Evolutionary conservation across 2,888 invertebrate genomes (phyloP).

Genomic region (Dione juno): DNA sequence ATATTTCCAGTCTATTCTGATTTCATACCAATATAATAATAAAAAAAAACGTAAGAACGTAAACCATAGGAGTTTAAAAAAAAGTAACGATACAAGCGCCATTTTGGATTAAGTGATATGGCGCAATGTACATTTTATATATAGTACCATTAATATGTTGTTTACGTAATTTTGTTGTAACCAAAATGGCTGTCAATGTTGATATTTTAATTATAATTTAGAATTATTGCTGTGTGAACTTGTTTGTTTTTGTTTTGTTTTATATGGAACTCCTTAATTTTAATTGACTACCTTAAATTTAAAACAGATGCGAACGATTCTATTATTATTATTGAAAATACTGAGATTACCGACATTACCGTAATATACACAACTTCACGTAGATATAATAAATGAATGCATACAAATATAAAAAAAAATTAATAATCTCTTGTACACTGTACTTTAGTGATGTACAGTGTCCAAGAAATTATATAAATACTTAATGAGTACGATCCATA

Average conservation of each 20-base stretch:
- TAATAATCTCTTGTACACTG: neutral
- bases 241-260: neutral
- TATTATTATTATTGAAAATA: neutral
- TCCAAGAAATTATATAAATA: no score
- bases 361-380: neutral
- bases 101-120: neutral
- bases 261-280: neutral
- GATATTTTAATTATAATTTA: neutral
- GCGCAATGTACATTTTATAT: no score
- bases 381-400: neutral
- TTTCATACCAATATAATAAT: no score
- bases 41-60: no score
- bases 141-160: neutral
- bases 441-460: no score
- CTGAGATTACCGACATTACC: slow-evolving; percentile 9
- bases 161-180: neutral
- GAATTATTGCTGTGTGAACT: no score
- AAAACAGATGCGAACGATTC: neutral
- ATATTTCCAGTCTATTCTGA: no score
- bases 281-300: neutral
- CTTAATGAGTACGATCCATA: no score
- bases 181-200: slow-evolving; percentile 1
- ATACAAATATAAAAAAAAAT: neutral
- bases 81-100: neutral
- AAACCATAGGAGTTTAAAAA: no score